A percentile compares a stretch with the other conserved stretches of the same genome.
Evolutionary conservation across 1,140 invertebrate genomes (phyloP).

Genomic region (Propsilocerus akamusi): DNA sequence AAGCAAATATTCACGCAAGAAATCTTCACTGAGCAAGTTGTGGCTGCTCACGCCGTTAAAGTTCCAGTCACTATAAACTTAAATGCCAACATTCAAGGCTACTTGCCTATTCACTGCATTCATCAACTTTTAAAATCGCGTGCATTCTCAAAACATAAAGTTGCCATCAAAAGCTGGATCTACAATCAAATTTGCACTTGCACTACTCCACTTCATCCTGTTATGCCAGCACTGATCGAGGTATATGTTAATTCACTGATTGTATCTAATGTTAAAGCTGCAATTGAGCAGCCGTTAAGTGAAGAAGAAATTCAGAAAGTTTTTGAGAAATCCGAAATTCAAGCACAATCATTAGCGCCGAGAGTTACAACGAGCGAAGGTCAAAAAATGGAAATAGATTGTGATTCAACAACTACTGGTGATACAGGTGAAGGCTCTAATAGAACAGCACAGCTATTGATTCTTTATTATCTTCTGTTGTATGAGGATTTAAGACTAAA

Average conservation of each 20-base stretch:
- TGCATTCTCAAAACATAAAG: constrained; percentile 91
- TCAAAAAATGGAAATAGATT: constrained; percentile 27
- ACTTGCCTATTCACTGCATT: constrained; percentile 93
- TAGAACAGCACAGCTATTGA: constrained; percentile 69
- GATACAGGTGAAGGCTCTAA: constrained; percentile 41
- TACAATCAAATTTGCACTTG: constrained; percentile 82
- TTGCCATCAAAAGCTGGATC: constrained; percentile 89
- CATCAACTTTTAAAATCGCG: constrained; percentile 88
- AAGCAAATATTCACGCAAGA: constrained; percentile 93
- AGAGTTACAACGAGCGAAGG: constrained; percentile 13
- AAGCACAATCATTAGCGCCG: constrained; percentile 19
- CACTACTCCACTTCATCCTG: constrained; percentile 74
- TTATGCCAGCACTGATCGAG: constrained; percentile 83
- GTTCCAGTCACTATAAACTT: constrained; percentile 84
- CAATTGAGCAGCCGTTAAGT: constrained; percentile 51
- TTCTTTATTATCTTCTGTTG: constrained; percentile 81
- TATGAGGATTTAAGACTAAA: constrained; percentile 81
- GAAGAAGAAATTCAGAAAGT: constrained; percentile 78
- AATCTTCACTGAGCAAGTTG: constrained; percentile 94
- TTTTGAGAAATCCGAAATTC: constrained; percentile 58
- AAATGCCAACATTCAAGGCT: constrained; percentile 76
- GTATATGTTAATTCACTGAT: constrained; percentile 90
- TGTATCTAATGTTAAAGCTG: constrained; percentile 49
- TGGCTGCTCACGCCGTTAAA: constrained; percentile 87
- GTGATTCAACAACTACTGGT: constrained; percentile 18